A percentile compares a stretch with the other conserved stretches of the same genome.
Evolutionary conservation across 1,140 invertebrate species (phyloP).

Genomic region (Anthonomus grandis): DNA sequence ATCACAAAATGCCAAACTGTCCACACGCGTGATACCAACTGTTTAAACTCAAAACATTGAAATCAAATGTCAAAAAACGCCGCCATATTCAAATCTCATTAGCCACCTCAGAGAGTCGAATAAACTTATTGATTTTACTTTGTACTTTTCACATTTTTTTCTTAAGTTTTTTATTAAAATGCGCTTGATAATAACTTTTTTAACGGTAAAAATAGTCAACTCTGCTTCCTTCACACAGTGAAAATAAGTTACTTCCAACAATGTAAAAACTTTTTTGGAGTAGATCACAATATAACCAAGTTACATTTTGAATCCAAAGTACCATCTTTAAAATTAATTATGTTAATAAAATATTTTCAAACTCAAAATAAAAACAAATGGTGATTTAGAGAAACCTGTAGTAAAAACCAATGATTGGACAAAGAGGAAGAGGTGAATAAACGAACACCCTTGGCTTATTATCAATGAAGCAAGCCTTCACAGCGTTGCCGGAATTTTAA

Average conservation of each 20-base stretch:
- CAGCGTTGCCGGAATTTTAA: conserved; percentile 17
- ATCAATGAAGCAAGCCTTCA: conserved; percentile 15
- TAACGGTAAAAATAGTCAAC: neutral
- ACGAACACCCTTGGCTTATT: conserved; percentile 20
- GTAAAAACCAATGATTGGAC: no score
- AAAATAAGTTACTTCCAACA: conserved; percentile 1
- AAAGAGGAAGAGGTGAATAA: conserved; percentile 5
- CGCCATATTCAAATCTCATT: conserved; percentile 25
- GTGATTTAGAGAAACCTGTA: no score
- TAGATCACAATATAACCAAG: no score
- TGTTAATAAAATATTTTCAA: no score
- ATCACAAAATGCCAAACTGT: conserved; percentile 51
- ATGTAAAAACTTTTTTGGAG: neutral
- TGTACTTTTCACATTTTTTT: neutral
- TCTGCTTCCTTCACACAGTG: neutral
- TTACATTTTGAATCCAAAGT: no score
- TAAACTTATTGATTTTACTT: conserved; percentile 5
- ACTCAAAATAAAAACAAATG: neutral
- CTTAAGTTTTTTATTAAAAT: neutral
- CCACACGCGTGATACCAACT: conserved; percentile 49
- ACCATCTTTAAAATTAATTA: no score
- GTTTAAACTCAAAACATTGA: conserved; percentile 27
- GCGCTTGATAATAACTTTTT: neutral
- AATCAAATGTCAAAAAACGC: conserved; percentile 21
- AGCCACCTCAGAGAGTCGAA: neutral